These are phyloP conservation scores for Heteropelma amictum DNA, from an alignment of 2,888 invertebrate genomes.

Conservation along the genomic window DNA sequence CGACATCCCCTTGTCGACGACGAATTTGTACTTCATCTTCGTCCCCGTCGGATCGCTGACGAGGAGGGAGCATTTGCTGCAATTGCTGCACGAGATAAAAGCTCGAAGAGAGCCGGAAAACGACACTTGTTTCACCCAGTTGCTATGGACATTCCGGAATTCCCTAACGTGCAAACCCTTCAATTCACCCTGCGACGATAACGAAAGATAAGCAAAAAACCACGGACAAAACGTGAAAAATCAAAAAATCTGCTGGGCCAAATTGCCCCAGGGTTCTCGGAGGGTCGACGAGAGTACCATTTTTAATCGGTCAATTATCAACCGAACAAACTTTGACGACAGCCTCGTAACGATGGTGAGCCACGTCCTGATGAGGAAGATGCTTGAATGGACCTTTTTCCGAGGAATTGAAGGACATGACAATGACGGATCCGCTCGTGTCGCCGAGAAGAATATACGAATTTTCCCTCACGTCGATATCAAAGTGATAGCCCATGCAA, in stretches of 20 bases:
- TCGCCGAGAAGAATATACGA: slow-evolving; percentile 87
- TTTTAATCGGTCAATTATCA: neutral
- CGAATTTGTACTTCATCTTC: slow-evolving; percentile 81
- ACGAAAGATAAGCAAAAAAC: too few species aligned
- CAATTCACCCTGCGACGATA: slow-evolving; percentile 78
- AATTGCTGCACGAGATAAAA: slow-evolving; percentile 85
- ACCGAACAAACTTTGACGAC: slow-evolving; percentile 77
- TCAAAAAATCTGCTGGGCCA: too few species aligned
- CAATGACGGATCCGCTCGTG: slow-evolving; percentile 84
- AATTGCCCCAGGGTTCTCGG: too few species aligned
- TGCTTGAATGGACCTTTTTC: slow-evolving; percentile 86
- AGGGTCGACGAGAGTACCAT: neutral
- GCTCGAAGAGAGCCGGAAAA: slow-evolving; percentile 84
- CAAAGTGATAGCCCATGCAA: slow-evolving; percentile 82
- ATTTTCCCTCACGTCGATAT: slow-evolving; percentile 79
- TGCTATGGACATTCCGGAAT: slow-evolving; percentile 81
- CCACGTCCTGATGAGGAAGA: slow-evolving; percentile 81
- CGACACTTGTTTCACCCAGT: slow-evolving; percentile 85
- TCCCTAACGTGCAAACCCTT: slow-evolving; percentile 80
- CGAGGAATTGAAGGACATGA: slow-evolving; percentile 82
- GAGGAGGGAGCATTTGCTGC: slow-evolving; percentile 80
- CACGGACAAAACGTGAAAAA: too few species aligned
- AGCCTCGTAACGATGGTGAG: slow-evolving; percentile 81
- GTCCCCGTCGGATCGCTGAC: slow-evolving; percentile 81
- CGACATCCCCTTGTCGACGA: slow-evolving; percentile 77